Evolutionary conservation across 2,888 invertebrate genomes (phyloP), one percentile per base, ranked within the genome.

Genomic region (Xestobium rufovillosum): DNA sequence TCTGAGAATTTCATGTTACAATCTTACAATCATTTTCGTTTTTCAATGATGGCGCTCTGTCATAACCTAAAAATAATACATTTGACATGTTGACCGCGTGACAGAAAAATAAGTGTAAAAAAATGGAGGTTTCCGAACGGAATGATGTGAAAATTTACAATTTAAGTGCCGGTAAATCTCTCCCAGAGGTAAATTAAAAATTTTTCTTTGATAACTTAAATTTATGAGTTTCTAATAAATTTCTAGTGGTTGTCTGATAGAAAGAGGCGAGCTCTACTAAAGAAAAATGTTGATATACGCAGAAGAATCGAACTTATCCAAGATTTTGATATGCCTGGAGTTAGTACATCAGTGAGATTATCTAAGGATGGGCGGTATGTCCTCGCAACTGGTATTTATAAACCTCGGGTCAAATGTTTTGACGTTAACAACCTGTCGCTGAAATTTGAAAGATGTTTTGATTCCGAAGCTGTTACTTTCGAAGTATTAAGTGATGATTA

Each of bases 71-170:
- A n/a, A n/a, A n/a, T n/a, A n/a, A n/a, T n/a, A n/a, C n/a, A n/a
- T n/a, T n/a, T n/a, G n/a, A n/a, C n/a, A n/a, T n/a, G n/a, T n/a
- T n/a, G n/a, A n/a, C n/a, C n/a, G n/a, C n/a, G n/a, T 19, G n/a
- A 19, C n/a, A 19, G 6, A 19, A 8, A 19, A 11, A 23, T 8
- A 27, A 27, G 12, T 6, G 8, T 6, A 8, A 10, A 33, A 72
- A 60, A 60, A 95, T 95, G 95, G 89, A 92, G 64, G 85, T 92
- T 34, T 85, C 86, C 31, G 87, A 88, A 65, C 83, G 89, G 38
- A 96, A 97, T 69, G 87, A 95, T 68, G 83, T 96, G 25, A 97
- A 97, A 73, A 94, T 97, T 45, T 98, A 96, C 62, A 97, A 97
- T 71, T 74, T 98, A 27, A 96, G 94, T 64, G 86, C 87, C 44